Evolutionary conservation across 2,888 invertebrate genomes (phyloP), one percentile per base, ranked within the genome.

Genomic region (Lasioglossum pauxillum): DNA sequence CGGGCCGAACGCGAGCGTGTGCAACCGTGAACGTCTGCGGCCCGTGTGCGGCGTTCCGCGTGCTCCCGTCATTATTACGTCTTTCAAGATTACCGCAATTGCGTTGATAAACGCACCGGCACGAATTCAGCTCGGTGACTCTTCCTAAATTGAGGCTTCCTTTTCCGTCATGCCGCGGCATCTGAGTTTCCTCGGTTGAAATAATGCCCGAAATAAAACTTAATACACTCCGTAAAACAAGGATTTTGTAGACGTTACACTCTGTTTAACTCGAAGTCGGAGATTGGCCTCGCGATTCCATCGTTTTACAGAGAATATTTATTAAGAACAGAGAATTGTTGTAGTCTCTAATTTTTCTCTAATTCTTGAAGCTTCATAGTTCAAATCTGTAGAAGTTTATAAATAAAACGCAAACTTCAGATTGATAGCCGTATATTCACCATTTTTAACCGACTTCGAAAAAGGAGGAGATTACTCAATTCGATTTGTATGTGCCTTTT

Each of bases 1-100:
- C 72, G 75, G 74, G 46, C 77, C 86, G 86, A 79, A 49, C 60
- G 53, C 73, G 80, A 76, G 81, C 75, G 80, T 69, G 75, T 84
- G 86, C 86, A 89, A 85, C 85, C 86, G 76, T 80, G 75, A 88
- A 87, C 86, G 90, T 89, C 83, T 86, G 86, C 84, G 85, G 84
- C 80, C 60, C 49, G 72, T 72, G 79, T 46, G 78, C 80, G 78
- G 44, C 44, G 38, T 35, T 67, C 57, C 73, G 46, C 75, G 74
- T 80, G 67, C 79, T 78, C 75, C 46, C 85, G 67, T 86, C 73
- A 81, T 90, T 89, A 88, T 88, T 88, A 83, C 86, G 78, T 83
- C 86, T 82, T 85, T 81, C 80, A 82, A 75, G 88, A 90, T 90
- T 89, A 86, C 86, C 86, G 79, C 83, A 90, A 87, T 88, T 81